Evolutionary conservation across 2,888 invertebrate species (phyloP).

Genomic region (Sicus ferrugineus): DNA sequence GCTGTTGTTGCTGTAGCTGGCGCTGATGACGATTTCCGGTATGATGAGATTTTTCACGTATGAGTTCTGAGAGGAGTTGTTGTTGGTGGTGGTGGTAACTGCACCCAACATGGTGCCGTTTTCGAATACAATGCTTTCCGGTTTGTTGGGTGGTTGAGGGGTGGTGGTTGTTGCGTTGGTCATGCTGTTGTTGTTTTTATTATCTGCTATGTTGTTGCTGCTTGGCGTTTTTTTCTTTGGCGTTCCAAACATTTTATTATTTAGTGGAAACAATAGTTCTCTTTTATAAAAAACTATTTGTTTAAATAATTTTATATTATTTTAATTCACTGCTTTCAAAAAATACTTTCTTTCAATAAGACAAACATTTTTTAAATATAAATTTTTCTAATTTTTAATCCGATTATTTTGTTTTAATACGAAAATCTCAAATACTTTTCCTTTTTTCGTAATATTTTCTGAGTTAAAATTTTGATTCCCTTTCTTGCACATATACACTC

Average conservation of each 20-base stretch:
- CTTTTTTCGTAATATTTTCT: slow-evolving; percentile 22
- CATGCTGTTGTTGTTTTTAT: slow-evolving; percentile 33
- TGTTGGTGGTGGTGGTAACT: slow-evolving; percentile 36
- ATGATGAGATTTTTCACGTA: slow-evolving; percentile 43
- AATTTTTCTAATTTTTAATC: slow-evolving; percentile 3
- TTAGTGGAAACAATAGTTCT: not conserved
- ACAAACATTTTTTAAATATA: not conserved
- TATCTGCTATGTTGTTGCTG: slow-evolving; percentile 32
- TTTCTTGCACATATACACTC: slow-evolving; percentile 29
- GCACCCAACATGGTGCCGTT: slow-evolving; percentile 62
- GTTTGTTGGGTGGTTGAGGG: slow-evolving; percentile 21
- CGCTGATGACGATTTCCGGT: slow-evolving; percentile 57
- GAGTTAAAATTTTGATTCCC: slow-evolving; percentile 8
- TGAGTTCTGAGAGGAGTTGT: too few species aligned
- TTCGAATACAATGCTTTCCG: slow-evolving; percentile 52
- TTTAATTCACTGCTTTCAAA: not conserved
- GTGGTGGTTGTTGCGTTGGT: slow-evolving; percentile 33
- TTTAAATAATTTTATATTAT: not conserved
- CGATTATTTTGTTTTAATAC: slow-evolving; percentile 22
- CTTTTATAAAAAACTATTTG: not conserved
- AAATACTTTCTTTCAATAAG: not conserved
- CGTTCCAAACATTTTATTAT: slow-evolving; percentile 40
- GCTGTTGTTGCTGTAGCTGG: slow-evolving; percentile 49
- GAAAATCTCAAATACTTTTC: slow-evolving; percentile 12
- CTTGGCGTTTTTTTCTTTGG: slow-evolving; percentile 39